Conservation (phyloP, 2,797 vertebrate genomes). For the Amblyraja radiata region DNA sequence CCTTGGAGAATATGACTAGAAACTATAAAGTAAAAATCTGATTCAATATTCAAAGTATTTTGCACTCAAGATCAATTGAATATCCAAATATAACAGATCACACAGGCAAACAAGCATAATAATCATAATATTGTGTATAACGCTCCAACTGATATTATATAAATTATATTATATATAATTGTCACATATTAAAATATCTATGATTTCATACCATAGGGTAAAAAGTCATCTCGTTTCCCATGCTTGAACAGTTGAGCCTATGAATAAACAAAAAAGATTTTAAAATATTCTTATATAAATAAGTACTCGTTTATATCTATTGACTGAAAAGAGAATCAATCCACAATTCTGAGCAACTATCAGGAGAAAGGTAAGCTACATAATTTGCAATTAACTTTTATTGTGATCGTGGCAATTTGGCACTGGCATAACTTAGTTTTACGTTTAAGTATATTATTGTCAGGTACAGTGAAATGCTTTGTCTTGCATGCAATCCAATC, state of each 20-base stretch:
- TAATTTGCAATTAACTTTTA: neutral
- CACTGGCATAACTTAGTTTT: neutral
- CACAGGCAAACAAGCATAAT: neutral
- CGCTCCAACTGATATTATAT: neutral
- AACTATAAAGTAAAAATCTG: neutral
- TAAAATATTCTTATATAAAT: neutral
- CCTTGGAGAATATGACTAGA: neutral
- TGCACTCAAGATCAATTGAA: neutral
- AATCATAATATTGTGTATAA: neutral
- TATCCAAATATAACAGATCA: neutral
- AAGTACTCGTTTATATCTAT: neutral
- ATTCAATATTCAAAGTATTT: neutral
- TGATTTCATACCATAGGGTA: slow-evolving; percentile 74
- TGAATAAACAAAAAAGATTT: slow-evolving; percentile 43
- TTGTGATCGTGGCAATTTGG: neutral
- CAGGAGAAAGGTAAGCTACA: neutral
- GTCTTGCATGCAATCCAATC: too few species aligned
- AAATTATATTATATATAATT: too few species aligned
- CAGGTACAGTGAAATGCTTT: too few species aligned
- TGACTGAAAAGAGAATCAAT: neutral
- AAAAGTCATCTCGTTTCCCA: slow-evolving; percentile 85
- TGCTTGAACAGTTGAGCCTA: slow-evolving; percentile 95
- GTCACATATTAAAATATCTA: neutral
- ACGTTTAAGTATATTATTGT: too few species aligned
- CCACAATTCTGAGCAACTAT: neutral